Conservation (phyloP, 2,113 vertebrate genomes). For the Arenaria interpres region DNA sequence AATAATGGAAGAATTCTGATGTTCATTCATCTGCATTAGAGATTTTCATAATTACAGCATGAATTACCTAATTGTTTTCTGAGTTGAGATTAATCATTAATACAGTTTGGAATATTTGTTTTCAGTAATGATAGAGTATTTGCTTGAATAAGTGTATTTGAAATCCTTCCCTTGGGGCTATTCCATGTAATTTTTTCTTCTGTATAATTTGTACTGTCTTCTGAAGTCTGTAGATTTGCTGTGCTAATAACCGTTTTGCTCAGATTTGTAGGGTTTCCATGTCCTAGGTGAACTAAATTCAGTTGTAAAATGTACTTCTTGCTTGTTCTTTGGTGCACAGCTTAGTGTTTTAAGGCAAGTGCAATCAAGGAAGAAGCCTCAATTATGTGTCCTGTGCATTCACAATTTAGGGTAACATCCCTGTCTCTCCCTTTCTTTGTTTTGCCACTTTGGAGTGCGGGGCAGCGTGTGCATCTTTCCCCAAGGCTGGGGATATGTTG, state of each 20-base stretch:
- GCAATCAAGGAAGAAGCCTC: neutral
- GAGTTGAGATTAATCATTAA: neutral
- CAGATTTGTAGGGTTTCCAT: neutral
- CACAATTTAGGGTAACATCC: neutral
- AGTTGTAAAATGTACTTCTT: neutral
- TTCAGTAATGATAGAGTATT: neutral
- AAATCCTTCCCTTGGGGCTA: neutral
- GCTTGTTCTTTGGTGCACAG: neutral
- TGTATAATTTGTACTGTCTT: neutral
- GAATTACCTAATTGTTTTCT: neutral
- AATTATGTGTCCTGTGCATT: neutral
- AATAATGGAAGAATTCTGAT: neutral
- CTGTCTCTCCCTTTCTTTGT: neutral
- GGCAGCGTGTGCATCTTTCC: neutral
- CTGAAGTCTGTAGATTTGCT: neutral
- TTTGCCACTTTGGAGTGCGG: neutral
- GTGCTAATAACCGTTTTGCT: neutral
- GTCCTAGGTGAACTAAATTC: neutral
- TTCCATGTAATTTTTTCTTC: neutral
- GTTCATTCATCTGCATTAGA: neutral
- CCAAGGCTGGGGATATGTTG: neutral
- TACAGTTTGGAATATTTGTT: neutral
- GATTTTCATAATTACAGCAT: neutral
- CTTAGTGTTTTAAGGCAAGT: neutral
- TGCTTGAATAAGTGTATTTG: neutral